Conservation (phyloP, 2,797 vertebrate species). For the Sebastes vulpes region DNA sequence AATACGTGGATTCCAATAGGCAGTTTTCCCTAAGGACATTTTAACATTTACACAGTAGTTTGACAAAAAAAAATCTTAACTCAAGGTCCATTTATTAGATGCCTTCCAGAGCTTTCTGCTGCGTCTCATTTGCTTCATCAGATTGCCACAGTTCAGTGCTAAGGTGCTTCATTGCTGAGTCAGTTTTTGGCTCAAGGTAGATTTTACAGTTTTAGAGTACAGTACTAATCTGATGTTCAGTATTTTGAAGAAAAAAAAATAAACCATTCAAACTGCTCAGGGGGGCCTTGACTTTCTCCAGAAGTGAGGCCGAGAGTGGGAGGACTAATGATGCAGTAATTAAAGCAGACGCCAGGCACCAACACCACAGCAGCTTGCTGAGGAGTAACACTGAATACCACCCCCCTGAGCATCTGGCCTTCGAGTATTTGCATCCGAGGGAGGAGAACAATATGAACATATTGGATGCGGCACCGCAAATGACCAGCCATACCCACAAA, state of each 20-base stretch:
- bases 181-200: not conserved
- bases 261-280: not conserved
- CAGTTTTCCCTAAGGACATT: not conserved
- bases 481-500: not conserved
- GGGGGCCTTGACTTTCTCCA: constrained; percentile 12
- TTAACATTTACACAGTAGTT: not conserved
- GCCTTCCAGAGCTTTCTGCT: not conserved
- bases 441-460: constrained; percentile 6
- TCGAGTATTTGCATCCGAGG: constrained; percentile 42
- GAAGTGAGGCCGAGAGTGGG: constrained; percentile 49
- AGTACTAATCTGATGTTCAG: not conserved
- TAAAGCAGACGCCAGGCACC: constrained; percentile 37
- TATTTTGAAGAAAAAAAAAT: not conserved
- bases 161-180: not conserved
- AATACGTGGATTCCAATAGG: not conserved
- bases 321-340: constrained; percentile 65
- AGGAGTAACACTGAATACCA: constrained; percentile 24
- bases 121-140: not conserved
- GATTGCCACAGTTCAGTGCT: not conserved
- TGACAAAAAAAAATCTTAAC: not conserved
- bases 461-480: not conserved
- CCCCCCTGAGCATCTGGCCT: constrained; percentile 22
- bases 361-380: constrained; percentile 26
- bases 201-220: not conserved
- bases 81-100: not conserved